Conservation (phyloP, 2,888 invertebrate species). For the Scaptomyza polygonia region DNA sequence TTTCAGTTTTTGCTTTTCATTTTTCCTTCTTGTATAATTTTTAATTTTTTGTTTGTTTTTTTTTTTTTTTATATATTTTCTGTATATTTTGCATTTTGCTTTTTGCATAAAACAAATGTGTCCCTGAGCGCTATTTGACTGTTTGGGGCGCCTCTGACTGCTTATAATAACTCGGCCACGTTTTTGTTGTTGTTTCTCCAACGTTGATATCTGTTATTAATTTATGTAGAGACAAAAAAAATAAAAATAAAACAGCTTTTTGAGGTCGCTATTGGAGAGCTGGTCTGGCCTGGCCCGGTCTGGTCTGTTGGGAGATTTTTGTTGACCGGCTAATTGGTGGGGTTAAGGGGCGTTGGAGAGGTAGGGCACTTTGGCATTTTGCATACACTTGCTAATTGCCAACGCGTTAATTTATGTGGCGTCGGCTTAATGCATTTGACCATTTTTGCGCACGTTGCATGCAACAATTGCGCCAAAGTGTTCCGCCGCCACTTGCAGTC, state of each 20-base stretch:
- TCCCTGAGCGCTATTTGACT: conserved; percentile 77
- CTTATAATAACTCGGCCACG: conserved; percentile 71
- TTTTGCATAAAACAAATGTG: conserved; percentile 75
- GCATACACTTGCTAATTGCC: conserved; percentile 81
- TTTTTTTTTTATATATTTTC: background rate
- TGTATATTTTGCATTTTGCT: conserved; percentile 27
- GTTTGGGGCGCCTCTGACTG: conserved; percentile 50
- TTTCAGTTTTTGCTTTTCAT: conserved; percentile 31
- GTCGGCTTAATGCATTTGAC: conserved; percentile 75
- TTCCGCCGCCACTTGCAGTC: conserved; percentile 15
- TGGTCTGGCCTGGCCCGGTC: too few relatives aligned
- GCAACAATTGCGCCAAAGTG: conserved; percentile 70
- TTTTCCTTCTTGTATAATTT: conserved; percentile 22
- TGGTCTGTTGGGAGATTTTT: conserved; percentile 34
- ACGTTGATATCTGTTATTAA: conserved; percentile 79
- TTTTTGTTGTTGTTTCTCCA: conserved; percentile 36
- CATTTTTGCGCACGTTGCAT: conserved; percentile 55
- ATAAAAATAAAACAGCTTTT: conserved; percentile 37
- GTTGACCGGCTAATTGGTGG: conserved; percentile 3
- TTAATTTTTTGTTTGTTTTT: conserved; percentile 6
- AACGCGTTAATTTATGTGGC: conserved; percentile 79
- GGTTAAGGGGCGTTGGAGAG: conserved; percentile 3
- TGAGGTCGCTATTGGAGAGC: conserved; percentile 57
- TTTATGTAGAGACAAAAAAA: conserved; percentile 71
- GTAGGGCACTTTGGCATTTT: conserved; percentile 59